Base-by-base conservation (phyloP, 2,888 invertebrate species). In the Drosophila monieri region DNA sequence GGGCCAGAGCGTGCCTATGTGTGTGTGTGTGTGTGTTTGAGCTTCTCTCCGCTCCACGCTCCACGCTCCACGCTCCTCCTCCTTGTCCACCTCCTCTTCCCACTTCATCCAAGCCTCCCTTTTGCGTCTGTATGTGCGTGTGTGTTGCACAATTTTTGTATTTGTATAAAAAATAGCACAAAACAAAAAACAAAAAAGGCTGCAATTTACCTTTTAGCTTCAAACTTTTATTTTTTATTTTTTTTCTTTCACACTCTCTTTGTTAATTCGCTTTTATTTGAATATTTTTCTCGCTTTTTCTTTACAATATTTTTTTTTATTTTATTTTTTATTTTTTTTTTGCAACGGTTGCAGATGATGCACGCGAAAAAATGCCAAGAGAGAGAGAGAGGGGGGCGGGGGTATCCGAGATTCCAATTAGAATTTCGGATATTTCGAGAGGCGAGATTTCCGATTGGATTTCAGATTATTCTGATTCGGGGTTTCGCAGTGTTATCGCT, bases 181-280 rank as follows among this genome's bases (percentile, higher is more conserved):
- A 52, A 41, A 62, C 48, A 65, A 79, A 76, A 80, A 70, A 76
- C 71, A 72, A 65, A 60, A 56, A 64, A 69, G 73, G 81, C 80
- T 85, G 70, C 73, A 80, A 80, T 87, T 80, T 87, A 80, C 80
- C 80, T 80, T 80, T 62, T 47, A 56, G 21, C 46, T 49, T 44
- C 23, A 23, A 48, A 74, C 69, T 79, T 48, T 47, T 41, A 23
- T 21, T 4, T 21, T 21, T 3, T 21, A 4, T 18, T 18, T 18
- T 21, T 21, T 25, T 61, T 57, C 30, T 25, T 25, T 27, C 9
- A 6, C 54, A 58, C 58, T 32, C 54, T 32, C 23, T 46, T 39
- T 39, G 64, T 21, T 14, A 27, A 35, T n/a, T n/a, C n/a, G 35
- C 35, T 60, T 27, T 30, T 39, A 62, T 39, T 37, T 39, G 60